A percentile compares a stretch with the other conserved stretches of the same genome.
Conservation (phyloP, 2,888 invertebrate genomes). For the Brachypalpus laphriformis region DNA sequence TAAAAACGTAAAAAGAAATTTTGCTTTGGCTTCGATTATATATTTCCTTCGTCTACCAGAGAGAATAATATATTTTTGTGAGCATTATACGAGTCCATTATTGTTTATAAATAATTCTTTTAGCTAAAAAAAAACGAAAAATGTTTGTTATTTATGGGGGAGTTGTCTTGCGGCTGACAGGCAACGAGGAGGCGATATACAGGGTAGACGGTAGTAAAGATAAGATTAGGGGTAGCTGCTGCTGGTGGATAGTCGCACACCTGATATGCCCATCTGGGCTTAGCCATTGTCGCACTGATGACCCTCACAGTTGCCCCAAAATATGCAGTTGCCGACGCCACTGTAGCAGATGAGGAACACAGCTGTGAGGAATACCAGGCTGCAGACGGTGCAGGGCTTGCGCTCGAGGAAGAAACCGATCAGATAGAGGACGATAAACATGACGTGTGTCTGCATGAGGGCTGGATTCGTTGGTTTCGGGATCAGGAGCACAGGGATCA, state of each 20-base stretch:
- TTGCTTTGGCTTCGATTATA: conserved; percentile 50
- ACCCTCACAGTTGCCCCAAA: conserved; percentile 93
- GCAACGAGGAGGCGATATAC: not conserved
- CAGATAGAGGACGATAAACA: conserved; percentile 98
- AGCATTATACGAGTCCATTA: conserved; percentile 46
- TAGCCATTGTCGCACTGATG: conserved; percentile 85
- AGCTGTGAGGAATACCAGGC: conserved; percentile 95
- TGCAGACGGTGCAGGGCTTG: conserved; percentile 98
- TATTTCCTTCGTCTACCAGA: conserved; percentile 1
- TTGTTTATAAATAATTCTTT: conserved; percentile 70
- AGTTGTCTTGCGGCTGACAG: conserved; percentile 4
- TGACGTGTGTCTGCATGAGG: conserved; percentile 96
- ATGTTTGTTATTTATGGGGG: conserved; percentile 45
- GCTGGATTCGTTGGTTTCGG: conserved; percentile 99
- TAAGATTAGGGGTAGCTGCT: conserved; percentile 55
- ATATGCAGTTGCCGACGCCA: conserved; percentile 96
- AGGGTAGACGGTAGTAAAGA: conserved; percentile 23
- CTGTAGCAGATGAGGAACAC: conserved; percentile 98
- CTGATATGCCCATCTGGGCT: conserved; percentile 10
- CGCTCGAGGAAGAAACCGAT: conserved; percentile 98
- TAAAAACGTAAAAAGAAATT: conserved; percentile 16
- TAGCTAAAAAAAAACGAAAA: conserved; percentile 42
- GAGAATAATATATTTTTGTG: conserved; percentile 10
- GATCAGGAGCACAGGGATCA: conserved; percentile 97
- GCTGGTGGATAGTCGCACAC: conserved; percentile 21